These are phyloP conservation scores for Chrysomallon squamiferum DNA, from an alignment of 1,140 invertebrate species.

Conservation along the genomic window DNA sequence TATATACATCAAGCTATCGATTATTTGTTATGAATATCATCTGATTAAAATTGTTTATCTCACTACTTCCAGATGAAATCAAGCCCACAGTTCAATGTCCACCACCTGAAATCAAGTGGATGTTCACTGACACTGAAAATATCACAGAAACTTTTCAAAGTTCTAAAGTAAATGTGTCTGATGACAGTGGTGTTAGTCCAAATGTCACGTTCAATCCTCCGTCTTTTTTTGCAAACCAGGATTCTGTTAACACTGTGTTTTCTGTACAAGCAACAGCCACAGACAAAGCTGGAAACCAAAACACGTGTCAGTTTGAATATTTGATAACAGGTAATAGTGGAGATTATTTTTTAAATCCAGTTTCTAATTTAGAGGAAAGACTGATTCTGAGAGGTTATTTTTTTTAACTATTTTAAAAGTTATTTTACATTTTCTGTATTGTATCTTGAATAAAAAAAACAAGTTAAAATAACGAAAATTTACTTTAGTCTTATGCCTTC, in stretches of 20 bases:
- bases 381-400: no score
- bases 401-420: no score
- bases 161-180: background rate
- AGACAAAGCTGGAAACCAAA: background rate
- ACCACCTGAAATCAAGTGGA: conserved; percentile 68
- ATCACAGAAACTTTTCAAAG: background rate
- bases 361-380: no score
- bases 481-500: no score
- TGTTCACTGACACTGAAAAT: conserved; percentile 81
- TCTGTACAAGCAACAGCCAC: background rate
- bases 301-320: background rate
- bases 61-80: conserved; percentile 18
- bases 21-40: no score
- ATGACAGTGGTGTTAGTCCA: background rate
- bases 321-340: background rate
- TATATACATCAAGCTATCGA: no score
- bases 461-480: no score
- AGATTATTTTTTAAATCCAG: no score
- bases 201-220: background rate
- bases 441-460: no score
- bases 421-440: no score
- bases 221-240: background rate
- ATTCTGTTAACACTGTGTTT: background rate
- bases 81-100: conserved; percentile 23
- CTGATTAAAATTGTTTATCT: no score